Percentiles rank a stretch among this genome's conserved stretches.
phyloP scores from a whole-genome alignment of 2,113 vertebrate species.

The Mormyrus iriodes region DNA sequence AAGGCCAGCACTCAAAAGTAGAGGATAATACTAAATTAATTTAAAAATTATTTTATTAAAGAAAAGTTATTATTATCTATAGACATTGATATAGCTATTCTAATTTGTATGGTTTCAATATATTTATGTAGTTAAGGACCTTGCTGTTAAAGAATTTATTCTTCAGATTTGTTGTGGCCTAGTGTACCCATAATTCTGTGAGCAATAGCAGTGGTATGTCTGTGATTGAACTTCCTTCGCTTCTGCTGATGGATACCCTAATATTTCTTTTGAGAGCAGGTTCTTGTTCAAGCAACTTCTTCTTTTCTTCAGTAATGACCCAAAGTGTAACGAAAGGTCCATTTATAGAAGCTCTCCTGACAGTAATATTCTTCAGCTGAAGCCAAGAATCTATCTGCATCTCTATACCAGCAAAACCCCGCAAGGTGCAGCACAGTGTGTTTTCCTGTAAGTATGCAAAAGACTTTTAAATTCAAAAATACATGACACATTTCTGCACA shows the following conservation, averaged over 20 bases:
- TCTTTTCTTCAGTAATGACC: constrained; percentile 59
- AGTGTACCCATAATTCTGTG: neutral
- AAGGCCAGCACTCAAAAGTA: neutral
- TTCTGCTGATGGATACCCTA: neutral
- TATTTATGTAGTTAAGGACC: neutral
- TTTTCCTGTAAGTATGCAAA: constrained; percentile 43
- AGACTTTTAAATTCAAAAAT: neutral
- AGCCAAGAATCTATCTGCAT: constrained; percentile 69
- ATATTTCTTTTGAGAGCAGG: constrained; percentile 46
- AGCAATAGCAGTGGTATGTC: neutral
- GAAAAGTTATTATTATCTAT: neutral
- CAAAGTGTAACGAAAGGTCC: constrained; percentile 52
- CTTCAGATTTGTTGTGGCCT: neutral
- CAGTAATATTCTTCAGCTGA: constrained; percentile 61
- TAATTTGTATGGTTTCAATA: neutral
- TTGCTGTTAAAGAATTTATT: neutral
- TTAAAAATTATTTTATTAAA: neutral
- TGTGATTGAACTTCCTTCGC: neutral
- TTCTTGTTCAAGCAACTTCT: constrained; percentile 80
- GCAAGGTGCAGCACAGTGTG: constrained; percentile 53
- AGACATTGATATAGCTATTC: neutral
- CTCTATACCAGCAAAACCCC: constrained; percentile 71
- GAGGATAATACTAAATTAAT: neutral
- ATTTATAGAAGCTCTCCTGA: constrained; percentile 60
- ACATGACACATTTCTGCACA: neutral